phyloP scores from a whole-genome alignment of 2,113 vertebrate genomes.

The Elanus axillaris region DNA sequence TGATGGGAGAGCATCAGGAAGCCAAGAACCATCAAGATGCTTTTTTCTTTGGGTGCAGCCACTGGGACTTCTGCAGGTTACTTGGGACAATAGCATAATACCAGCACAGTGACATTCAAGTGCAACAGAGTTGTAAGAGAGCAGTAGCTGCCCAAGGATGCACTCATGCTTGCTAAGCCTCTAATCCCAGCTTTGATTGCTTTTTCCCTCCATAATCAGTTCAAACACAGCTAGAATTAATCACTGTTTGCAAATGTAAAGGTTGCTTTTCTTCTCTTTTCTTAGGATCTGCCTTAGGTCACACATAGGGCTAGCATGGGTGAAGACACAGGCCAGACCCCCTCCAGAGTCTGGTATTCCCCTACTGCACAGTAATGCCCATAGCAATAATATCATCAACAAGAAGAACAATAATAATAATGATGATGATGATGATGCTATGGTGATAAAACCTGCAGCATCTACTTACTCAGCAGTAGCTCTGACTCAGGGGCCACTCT shows the following conservation, averaged over 20 bases:
- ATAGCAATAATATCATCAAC: neutral
- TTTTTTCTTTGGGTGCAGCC: neutral
- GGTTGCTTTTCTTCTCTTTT: neutral
- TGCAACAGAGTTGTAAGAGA: neutral
- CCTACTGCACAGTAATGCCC: neutral
- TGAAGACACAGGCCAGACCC: neutral
- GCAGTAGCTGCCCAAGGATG: neutral
- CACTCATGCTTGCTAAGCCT: neutral
- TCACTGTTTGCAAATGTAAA: slow-evolving; percentile 9
- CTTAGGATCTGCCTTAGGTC: neutral
- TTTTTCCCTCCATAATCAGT: neutral
- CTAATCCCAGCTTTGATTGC: slow-evolving; percentile 47
- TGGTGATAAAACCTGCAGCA: neutral
- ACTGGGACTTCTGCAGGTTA: neutral
- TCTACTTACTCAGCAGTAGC: neutral
- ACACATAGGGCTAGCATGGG: neutral
- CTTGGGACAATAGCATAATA: neutral
- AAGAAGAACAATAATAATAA: accelerated
- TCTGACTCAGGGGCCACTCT: neutral
- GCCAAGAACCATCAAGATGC: neutral
- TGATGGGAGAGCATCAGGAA: neutral
- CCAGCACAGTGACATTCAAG: neutral
- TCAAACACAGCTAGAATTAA: slow-evolving; percentile 26
- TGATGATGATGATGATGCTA: accelerated
- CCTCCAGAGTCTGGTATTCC: neutral